Base-by-base conservation (phyloP, 92 coral and sea anemone species). In the Meandrina meandrites region DNA sequence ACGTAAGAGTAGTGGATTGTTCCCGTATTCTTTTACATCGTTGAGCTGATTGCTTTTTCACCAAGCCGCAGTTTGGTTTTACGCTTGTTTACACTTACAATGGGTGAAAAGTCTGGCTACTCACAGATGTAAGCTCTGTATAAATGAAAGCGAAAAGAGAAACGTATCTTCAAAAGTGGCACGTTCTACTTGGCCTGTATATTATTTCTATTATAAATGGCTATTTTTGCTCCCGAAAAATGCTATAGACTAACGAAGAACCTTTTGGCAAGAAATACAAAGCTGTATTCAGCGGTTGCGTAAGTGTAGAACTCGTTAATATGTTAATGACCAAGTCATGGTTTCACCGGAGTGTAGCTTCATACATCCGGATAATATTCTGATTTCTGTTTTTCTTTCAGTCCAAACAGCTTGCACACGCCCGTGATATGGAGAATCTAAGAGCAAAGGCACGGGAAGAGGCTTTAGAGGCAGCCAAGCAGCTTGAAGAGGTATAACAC, bases 401-500 rank as follows among this genome's bases (percentile, higher is more conserved):
- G 98, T 92, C 98, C 40, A 92, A 92, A 78, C 98, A 96, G 69
- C 92, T 92, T 21, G 81, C 90, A 47, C 98, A 97, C 60, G 96
- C 96, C 21, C 90, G 96, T 57, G 99, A 97, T 4, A 92, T 97
- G 98, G 96, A 95, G 64, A 86, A 92, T 57, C 92, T 97, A 9
- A 82, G 96, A 75, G 80, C 93, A 42, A 97, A 91, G 86, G 99
- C 98, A 22, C 90, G 96, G 58, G 93, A 95, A 73, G 99, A 97
- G 72, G 98, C 96, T 6, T 86, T 95, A 47, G 98, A 95, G 35
- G 92, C 99, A 31, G 98, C 98, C n/a, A 93, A 92, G 80, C 96
- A 95, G 82, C 98, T 97, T 48, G 99, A 97, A 68, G 94, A 97
- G 94, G 99, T 95, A 79, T 18, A 84, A 24, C 27, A 18, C 75